Base-by-base conservation (phyloP, 2,888 invertebrate genomes). In the Pimpla rufipes region DNA sequence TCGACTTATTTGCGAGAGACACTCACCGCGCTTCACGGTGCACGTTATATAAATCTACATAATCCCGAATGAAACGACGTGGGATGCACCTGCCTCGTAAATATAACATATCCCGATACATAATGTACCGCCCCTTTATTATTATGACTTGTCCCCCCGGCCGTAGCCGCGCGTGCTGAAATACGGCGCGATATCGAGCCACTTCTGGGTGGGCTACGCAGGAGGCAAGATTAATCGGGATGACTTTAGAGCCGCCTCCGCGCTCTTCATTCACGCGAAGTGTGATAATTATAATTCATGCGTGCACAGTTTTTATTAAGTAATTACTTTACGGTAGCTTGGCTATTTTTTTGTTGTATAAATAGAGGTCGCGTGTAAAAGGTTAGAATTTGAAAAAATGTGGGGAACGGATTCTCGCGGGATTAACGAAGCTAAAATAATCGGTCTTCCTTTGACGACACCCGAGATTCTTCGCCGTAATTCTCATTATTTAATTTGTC, bases 91-190 rank as follows among this genome's bases (percentile, higher is more conserved):
- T 6, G 35, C n/a, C 29, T 57, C 29, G 59, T 35, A 35, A 59
- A 59, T 59, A 16, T 59, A 59, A 59, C 35, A 59, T n/a, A n/a
- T 59, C 35, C 59, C 8, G 59, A 35, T 59, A 35, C 59, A 35
- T 59, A 59, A 59, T 35, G 29, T 16, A 59, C 29, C 11, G 35
- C 13, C n/a, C 7, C 57, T 35, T 35, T n/a, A 57, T 57, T 57
- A 35, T 59, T 16, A 35, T 35, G 35, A 59, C 16, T n/a, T 29
- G 13, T 29, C 23, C 57, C n/a, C 13, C 7, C 7, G 23, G 35
- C 23, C 10, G n/a, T 59, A 59, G 18, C 8, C 23, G 55, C 11
- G 55, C 3, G n/a, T 13, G 35, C 7, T 59, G 18, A 35, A 57
- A 13, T 1, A n/a, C n/a, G 13, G 10, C 13, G 23, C 35, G n/a